Evolutionary conservation across 2,113 vertebrate genomes (phyloP), one percentile per base, ranked within the genome.

Genomic region (Xenopus laevis): DNA sequence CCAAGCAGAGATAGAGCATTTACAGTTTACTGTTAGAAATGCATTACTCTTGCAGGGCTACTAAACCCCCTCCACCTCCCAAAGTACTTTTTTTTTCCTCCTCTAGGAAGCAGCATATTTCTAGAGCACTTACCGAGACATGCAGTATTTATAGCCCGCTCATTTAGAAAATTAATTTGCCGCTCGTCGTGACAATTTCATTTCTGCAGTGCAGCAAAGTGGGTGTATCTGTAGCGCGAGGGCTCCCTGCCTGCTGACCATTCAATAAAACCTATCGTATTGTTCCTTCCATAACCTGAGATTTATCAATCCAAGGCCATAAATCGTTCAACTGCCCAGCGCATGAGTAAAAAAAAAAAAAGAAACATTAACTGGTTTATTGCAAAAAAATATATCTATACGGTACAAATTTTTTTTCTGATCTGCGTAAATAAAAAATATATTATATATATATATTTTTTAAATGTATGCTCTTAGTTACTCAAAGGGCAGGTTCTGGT

Each of bases 111-210:
- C 7, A 13, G 12, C 23, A 50, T 62, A 71, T 20, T 20, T 20
- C 18, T 13, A 2, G 17, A 47, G 63, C 72, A 47, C 63, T 67
- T 74, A 59, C 20, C 1, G 3, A 27, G 53, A 67, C 52, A 74
- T n/a, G 33, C 27, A 63, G 53, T 63, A 74, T 74, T 74, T 74
- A 67, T 27, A 21, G 72, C 11, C 23, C 12, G 55, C 64, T 60
- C 17, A 23, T 60, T 74, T 67, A 50, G 40, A 58, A 60, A 67
- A 65, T 60, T 27, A 67, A 74, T 67, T 67, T 67, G 50, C 15
- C 45, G 50, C 61, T 40, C 33, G 33, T 40, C 65, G 57, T 45
- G 33, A 57, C 44, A 27, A 61, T 27, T 71, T 44, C 61, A 40
- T 52, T 46, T 50, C 10, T 71, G 70, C 70, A 30, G 40, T 47